Evolutionary conservation across 2,113 vertebrate genomes (phyloP).

Genomic region (Saccopteryx bilineata): DNA sequence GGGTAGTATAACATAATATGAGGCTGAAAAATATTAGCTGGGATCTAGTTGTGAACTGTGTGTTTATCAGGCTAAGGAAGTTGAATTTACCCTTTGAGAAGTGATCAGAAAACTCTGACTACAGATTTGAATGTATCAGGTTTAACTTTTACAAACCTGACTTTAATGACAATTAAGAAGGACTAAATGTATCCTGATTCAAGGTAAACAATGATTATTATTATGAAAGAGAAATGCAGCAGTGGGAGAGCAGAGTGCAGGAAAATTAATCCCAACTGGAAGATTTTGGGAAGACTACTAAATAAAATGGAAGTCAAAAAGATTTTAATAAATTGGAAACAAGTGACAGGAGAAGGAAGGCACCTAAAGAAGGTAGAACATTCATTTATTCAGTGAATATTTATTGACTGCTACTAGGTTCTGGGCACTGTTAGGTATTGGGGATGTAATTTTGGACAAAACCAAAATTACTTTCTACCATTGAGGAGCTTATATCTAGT

Average conservation of each 20-base stretch:
- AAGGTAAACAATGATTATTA: neutral
- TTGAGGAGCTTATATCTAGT: neutral
- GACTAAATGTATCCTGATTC: neutral
- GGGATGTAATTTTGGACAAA: neutral
- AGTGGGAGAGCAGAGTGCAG: neutral
- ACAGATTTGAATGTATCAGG: neutral
- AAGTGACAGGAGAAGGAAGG: neutral
- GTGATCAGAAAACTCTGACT: neutral
- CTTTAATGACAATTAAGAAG: constrained; percentile 9
- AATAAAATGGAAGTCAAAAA: neutral
- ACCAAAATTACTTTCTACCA: neutral
- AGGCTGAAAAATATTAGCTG: neutral
- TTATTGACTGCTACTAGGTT: neutral
- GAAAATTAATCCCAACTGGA: neutral
- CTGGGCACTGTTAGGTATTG: neutral
- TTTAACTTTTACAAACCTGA: constrained; percentile 37
- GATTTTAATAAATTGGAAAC: constrained; percentile 9
- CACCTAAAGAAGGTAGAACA: neutral
- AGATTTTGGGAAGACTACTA: neutral
- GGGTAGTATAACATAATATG: neutral
- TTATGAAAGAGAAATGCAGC: neutral
- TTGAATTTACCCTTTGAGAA: neutral
- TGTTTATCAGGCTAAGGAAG: neutral
- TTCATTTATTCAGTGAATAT: constrained; percentile 17
- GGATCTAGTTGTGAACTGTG: neutral